Evolutionary conservation across 2,113 vertebrate species (phyloP), one percentile per base, ranked within the genome.

Genomic region (Uropsilus gracilis): DNA sequence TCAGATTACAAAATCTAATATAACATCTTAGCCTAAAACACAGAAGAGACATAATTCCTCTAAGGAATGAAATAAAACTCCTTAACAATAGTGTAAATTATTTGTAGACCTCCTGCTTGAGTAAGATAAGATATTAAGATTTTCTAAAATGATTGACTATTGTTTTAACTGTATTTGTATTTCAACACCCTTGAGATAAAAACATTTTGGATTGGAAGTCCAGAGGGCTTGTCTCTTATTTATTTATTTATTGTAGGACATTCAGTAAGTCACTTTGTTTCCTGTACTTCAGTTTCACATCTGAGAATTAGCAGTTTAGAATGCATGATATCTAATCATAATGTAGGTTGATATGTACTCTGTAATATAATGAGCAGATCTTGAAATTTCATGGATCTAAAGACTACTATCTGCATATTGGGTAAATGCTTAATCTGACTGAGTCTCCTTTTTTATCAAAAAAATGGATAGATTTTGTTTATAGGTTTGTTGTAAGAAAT

Each of bases 61-160:
- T 78, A 89, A 95, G 82, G 73, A 92, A 94, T 30, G 61, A 59
- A 89, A 53, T 64, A 86, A 72, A 84, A 50, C 42, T 86, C 34
- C 90, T 91, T 87, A 90, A 95, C 69, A 96, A 90, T 91, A 89
- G 83, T 94, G 66, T 71, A 96, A 96, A 93, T 93, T 93, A 92
- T 91, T 80, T 95, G 50, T 76, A 57, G 80, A 91, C 42, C 64
- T 91, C 86, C 86, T 96, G 64, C 83, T 94, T 96, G 53, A 63
- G 76, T 46, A 91, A 69, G 57, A 80, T 94, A 94, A 93, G 46
- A 72, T 86, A 88, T 64, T 94, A 91, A 94, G 61, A 94, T 89
- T 93, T 93, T 92, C 46, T 95, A 34, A 90, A 71, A 90, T 94
- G 81, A 96, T 92, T 88, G 57, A 92, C 72, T 90, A 86, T 97